Evolutionary conservation across 2,888 invertebrate species (phyloP).

Genomic region (Halictus quadricinctus): DNA sequence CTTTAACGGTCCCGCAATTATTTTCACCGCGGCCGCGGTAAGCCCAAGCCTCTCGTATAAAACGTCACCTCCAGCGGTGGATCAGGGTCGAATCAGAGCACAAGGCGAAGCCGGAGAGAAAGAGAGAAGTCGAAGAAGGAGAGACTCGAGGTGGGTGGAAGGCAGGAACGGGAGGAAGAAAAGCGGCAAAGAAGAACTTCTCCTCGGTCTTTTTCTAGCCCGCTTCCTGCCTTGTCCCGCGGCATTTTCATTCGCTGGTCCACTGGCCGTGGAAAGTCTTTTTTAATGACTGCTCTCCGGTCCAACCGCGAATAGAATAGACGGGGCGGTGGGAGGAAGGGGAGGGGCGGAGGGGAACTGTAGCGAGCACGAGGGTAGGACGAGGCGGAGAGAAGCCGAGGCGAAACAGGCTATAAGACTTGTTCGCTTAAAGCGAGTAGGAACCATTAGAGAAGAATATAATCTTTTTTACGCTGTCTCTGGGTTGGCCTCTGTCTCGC

Average conservation of each 20-base stretch:
- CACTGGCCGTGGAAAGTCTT: constrained; percentile 65
- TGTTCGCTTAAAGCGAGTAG: constrained; percentile 65
- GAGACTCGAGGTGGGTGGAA: not conserved
- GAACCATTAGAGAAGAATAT: constrained; percentile 70
- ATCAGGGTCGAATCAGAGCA: constrained; percentile 30
- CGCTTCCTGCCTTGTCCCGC: constrained; percentile 49
- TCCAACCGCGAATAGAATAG: constrained; percentile 38
- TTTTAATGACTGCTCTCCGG: constrained; percentile 68
- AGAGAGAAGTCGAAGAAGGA: not conserved
- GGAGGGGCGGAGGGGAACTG: not conserved
- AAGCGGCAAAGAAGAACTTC: constrained; percentile 60
- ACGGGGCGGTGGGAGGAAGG: not conserved
- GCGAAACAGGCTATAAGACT: constrained; percentile 59
- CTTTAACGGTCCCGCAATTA: constrained; percentile 58
- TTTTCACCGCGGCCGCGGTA: constrained; percentile 53
- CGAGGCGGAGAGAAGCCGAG: constrained; percentile 18
- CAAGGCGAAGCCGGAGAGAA: not conserved
- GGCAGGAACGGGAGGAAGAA: constrained; percentile 5
- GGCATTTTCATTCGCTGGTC: constrained; percentile 65
- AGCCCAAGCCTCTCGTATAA: constrained; percentile 60
- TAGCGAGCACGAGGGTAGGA: not conserved
- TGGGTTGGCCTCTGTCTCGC: constrained; percentile 26
- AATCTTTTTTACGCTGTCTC: constrained; percentile 54
- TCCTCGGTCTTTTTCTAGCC: constrained; percentile 34
- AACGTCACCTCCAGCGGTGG: constrained; percentile 61